Conservation (phyloP, 35 echinoderm and acorn worm species). For the Holothuria glaberrima region DNA sequence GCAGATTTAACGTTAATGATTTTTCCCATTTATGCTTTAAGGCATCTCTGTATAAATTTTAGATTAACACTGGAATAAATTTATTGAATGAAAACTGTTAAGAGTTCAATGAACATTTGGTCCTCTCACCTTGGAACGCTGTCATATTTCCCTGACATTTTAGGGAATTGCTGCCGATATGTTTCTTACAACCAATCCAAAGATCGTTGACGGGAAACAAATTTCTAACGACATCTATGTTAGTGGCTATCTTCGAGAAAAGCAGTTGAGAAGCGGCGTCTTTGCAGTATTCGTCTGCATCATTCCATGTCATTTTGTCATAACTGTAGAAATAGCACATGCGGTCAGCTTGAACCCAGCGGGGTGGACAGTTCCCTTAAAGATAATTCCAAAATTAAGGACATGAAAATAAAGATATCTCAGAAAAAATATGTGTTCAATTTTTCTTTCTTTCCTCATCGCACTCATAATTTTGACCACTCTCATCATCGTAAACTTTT, state of each 20-base stretch:
- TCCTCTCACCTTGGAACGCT: not conserved
- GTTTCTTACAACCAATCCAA: constrained; percentile 55
- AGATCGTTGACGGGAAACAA: constrained; percentile 12
- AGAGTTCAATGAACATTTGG: too few species aligned
- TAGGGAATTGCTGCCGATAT: not conserved
- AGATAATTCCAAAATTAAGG: not conserved
- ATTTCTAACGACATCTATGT: constrained; percentile 9
- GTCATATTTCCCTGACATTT: not conserved
- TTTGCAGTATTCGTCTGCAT: constrained; percentile 10
- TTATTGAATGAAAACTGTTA: too few species aligned
- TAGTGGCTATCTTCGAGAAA: not conserved
- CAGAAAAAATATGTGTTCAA: not conserved
- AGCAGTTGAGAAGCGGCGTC: not conserved
- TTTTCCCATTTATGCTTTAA: too few species aligned
- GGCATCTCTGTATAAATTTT: too few species aligned
- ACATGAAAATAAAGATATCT: not conserved
- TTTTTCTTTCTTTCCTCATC: too few species aligned
- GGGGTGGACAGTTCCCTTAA: constrained; percentile 19
- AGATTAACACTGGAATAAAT: too few species aligned
- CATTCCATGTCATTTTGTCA: constrained; percentile 2
- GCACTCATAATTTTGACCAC: too few species aligned
- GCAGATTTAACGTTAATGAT: too few species aligned
- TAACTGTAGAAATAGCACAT: constrained; percentile 35
- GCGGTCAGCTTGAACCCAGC: not conserved
- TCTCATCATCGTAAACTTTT: not conserved